Base-by-base conservation (phyloP, 2,888 invertebrate genomes). In the Spodoptera picta region DNA sequence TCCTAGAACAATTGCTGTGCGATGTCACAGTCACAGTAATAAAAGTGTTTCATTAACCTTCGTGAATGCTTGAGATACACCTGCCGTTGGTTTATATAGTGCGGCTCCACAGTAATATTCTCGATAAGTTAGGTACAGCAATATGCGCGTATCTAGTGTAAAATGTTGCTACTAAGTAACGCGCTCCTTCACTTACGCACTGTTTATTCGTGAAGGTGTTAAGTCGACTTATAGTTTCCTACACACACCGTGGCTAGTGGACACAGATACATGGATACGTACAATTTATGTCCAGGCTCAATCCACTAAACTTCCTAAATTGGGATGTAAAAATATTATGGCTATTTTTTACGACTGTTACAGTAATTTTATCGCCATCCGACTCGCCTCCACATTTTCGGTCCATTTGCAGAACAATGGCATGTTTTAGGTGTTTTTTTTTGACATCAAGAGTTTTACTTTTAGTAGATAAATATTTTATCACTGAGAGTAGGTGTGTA, bases 51-150 rank as follows among this genome's bases (percentile, higher is more conserved):
- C 68, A 79, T 74, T 71, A 74, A 60, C 58, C 51, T 53, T 65
- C 62, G 46, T 60, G 51, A 75, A 73, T 61, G 69, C 64, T 69
- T 70, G 69, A 61, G 75, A 80, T 76, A 71, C 84, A 84, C 84
- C 84, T 86, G 84, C 79, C 60, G 53, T 75, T 65, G 65, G 63
- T 86, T 85, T 85, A 87, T 82, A 77, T 75, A 66, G 69, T 69
- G 61, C 62, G 69, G 67, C 61, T 69, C 67, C 74, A 68, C 71
- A 64, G 75, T 77, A 77, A 78, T 79, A 73, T 59, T 68, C 76
- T 73, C 80, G 79, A 83, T 80, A 79, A 80, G 62, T 64, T 36
- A 36, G 36, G 36, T 79, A 77, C 72, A 68, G 75, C 70, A 74
- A 77, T 79, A 70, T 7, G 7, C 36, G 36, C 65, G 74, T 71